phyloP scores from a whole-genome alignment of 2,888 invertebrate genomes.

The Mythimna loreyi region DNA sequence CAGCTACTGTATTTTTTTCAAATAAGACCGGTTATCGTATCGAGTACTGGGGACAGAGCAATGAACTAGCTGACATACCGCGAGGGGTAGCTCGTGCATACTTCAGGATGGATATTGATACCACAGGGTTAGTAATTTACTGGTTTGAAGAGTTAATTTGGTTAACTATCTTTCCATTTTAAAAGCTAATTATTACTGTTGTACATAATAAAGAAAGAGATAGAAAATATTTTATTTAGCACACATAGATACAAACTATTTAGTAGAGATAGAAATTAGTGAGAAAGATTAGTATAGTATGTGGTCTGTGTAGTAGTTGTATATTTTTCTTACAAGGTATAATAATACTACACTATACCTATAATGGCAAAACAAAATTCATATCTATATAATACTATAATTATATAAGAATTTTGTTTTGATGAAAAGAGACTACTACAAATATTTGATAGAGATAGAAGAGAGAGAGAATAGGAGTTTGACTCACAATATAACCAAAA shows the following conservation, averaged over 20 bases:
- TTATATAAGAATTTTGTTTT: not conserved
- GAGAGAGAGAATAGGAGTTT: not conserved
- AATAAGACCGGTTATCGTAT: constrained; percentile 93
- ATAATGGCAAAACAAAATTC: no score
- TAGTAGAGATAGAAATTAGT: no score
- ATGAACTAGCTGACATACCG: constrained; percentile 92
- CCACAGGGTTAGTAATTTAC: constrained; percentile 92
- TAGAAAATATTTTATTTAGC: no score
- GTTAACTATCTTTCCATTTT: no score
- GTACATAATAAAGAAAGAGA: no score
- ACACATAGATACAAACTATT: no score
- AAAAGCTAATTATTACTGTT: no score
- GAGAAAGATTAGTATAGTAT: no score
- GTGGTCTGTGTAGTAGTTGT: no score
- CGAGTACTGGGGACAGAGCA: constrained; percentile 95
- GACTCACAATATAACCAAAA: not conserved
- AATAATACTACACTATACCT: not conserved
- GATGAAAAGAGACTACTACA: not conserved
- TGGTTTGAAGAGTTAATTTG: not conserved
- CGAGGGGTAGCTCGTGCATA: constrained; percentile 94
- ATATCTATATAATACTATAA: not conserved
- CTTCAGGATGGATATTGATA: constrained; percentile 93
- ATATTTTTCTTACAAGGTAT: no score
- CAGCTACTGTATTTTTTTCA: constrained; percentile 94
- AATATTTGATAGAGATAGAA: not conserved